These are phyloP conservation scores for Synergus umbraculus DNA, from an alignment of 2,888 invertebrate species.

Conservation along the genomic window DNA sequence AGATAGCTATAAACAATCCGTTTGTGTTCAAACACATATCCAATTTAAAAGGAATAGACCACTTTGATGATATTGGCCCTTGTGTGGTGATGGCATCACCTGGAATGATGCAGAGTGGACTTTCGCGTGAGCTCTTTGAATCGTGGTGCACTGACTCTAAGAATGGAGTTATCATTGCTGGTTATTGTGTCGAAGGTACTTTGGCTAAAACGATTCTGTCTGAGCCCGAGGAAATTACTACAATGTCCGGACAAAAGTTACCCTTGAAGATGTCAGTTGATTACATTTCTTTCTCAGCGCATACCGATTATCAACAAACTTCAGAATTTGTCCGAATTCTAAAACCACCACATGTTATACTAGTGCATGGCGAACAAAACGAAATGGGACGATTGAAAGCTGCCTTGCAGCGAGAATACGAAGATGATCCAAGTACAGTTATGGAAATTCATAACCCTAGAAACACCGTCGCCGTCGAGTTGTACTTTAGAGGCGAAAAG, in stretches of 20 bases:
- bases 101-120: constrained; percentile 99
- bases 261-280: constrained; percentile 98
- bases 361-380: constrained; percentile 99
- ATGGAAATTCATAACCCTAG: constrained; percentile 96
- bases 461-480: constrained; percentile 94
- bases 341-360: constrained; percentile 96
- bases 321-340: constrained; percentile 96
- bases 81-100: constrained; percentile 99
- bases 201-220: constrained; percentile 95
- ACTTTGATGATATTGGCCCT: constrained; percentile 99
- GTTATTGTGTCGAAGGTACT: constrained; percentile 95
- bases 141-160: constrained; percentile 99
- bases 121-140: constrained; percentile 98
- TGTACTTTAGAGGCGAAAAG: constrained; percentile 98
- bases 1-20: constrained; percentile 98
- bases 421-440: constrained; percentile 88
- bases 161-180: constrained; percentile 99
- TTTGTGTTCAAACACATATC: constrained; percentile 99
- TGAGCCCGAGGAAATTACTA: constrained; percentile 97
- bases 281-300: constrained; percentile 99
- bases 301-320: constrained; percentile 98
- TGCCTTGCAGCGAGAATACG: constrained; percentile 95
- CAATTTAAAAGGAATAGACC: constrained; percentile 97
- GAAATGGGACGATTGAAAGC: constrained; percentile 98
- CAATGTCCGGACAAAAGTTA: constrained; percentile 96